These are phyloP conservation scores for Pipra filicauda DNA, from an alignment of 2,113 vertebrate species.

Conservation along the genomic window DNA sequence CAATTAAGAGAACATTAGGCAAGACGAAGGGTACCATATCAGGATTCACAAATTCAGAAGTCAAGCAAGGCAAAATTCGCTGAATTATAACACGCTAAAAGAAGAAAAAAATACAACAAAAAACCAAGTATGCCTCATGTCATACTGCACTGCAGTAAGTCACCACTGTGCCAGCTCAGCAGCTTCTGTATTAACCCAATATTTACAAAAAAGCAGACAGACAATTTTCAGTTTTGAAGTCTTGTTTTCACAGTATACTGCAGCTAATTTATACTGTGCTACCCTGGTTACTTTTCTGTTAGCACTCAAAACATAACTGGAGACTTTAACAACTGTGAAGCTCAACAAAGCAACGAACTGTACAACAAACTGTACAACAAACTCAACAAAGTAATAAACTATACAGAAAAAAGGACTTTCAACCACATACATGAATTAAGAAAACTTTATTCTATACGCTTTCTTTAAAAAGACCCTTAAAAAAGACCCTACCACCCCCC, in stretches of 20 bases:
- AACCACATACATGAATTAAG: neutral
- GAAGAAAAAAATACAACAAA: neutral
- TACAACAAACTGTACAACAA: too few species aligned
- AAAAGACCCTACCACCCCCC: neutral
- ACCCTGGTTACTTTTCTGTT: neutral
- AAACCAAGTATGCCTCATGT: neutral
- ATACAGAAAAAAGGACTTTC: neutral
- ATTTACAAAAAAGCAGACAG: neutral
- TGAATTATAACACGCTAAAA: slow-evolving; percentile 92
- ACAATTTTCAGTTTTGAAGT: neutral
- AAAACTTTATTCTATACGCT: neutral
- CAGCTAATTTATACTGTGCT: neutral
- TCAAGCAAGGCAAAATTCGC: slow-evolving; percentile 90
- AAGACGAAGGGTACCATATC: slow-evolving; percentile 99
- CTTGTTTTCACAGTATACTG: neutral
- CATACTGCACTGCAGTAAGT: neutral
- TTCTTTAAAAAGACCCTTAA: neutral
- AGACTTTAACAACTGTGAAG: neutral
- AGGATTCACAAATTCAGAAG: slow-evolving; percentile 95
- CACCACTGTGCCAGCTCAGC: neutral
- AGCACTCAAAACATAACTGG: neutral
- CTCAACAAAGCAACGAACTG: neutral
- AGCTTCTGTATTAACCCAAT: neutral
- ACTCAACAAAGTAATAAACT: neutral
- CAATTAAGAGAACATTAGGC: slow-evolving; percentile 95